phyloP scores from a whole-genome alignment of 2,888 invertebrate species.

The Portevinia maculata region DNA sequence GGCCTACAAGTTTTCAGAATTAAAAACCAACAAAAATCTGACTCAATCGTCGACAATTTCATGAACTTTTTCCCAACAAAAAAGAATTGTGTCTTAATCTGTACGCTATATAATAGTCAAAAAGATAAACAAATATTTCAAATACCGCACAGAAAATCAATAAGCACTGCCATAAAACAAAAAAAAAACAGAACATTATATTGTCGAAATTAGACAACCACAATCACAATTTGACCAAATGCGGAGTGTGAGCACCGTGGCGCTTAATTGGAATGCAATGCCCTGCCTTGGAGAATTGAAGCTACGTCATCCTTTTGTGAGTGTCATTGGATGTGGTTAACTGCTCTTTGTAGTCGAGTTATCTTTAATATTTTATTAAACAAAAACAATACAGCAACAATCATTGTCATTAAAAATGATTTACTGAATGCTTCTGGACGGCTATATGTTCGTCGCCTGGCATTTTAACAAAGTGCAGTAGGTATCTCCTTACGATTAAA shows the following conservation, averaged over 20 bases:
- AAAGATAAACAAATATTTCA: constrained; percentile 16
- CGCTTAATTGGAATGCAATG: constrained; percentile 42
- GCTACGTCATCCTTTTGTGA: constrained; percentile 37
- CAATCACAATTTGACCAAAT: constrained; percentile 42
- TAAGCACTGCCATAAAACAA: constrained; percentile 17
- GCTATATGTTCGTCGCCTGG: background rate
- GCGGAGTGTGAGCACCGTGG: constrained; percentile 5
- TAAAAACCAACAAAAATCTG: background rate
- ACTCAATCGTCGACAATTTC: background rate
- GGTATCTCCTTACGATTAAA: background rate
- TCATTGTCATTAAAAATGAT: constrained; percentile 21
- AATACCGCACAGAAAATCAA: constrained; percentile 31
- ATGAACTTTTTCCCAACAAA: background rate
- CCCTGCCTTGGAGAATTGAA: background rate
- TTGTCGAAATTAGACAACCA: constrained; percentile 32
- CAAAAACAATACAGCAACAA: constrained; percentile 1
- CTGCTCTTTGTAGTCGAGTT: constrained; percentile 19
- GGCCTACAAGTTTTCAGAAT: background rate
- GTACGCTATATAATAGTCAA: background rate
- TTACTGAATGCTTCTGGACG: constrained; percentile 1
- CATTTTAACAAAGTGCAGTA: background rate
- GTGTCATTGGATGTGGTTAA: background rate
- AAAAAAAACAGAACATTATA: constrained; percentile 2
- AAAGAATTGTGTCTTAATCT: background rate
- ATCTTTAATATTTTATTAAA: background rate